Percentiles rank a stretch among this genome's conserved stretches.
Evolutionary conservation across 2,113 vertebrate genomes (phyloP).

Genomic region (Cyphomyrus plagiostoma): DNA sequence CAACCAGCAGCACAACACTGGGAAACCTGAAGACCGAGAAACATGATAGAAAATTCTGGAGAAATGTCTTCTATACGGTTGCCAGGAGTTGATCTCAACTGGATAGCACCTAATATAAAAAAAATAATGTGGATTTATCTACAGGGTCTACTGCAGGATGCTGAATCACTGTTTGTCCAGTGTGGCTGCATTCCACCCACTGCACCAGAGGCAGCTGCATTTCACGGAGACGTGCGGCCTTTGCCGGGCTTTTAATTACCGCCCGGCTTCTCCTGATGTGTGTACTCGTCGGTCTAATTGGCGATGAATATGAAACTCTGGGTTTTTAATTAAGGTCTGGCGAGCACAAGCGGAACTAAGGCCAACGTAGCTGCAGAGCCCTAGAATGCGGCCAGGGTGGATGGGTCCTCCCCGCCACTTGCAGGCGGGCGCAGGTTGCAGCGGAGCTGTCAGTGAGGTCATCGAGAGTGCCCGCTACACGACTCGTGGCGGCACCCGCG

Average conservation of each 20-base stretch:
- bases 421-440: neutral
- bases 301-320: slow-evolving; percentile 14
- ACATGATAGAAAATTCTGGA: neutral
- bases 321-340: slow-evolving; percentile 21
- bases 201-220: neutral
- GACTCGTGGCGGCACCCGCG: neutral
- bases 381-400: neutral
- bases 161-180: neutral
- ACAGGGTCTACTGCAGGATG: neutral
- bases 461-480: neutral
- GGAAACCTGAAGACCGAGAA: neutral
- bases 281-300: slow-evolving; percentile 15
- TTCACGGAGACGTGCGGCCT: neutral
- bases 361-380: neutral
- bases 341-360: neutral
- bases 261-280: neutral
- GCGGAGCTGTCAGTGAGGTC: neutral
- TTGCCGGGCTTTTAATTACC: slow-evolving; percentile 15
- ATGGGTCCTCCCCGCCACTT: neutral
- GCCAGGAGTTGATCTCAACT: neutral
- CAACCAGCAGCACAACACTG: neutral
- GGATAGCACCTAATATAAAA: neutral
- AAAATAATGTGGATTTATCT: neutral
- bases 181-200: neutral
- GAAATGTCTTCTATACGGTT: neutral